These are phyloP conservation scores for Tyrophagus putrescentiae DNA, from an alignment of 1,140 invertebrate species.

Conservation along the genomic window DNA sequence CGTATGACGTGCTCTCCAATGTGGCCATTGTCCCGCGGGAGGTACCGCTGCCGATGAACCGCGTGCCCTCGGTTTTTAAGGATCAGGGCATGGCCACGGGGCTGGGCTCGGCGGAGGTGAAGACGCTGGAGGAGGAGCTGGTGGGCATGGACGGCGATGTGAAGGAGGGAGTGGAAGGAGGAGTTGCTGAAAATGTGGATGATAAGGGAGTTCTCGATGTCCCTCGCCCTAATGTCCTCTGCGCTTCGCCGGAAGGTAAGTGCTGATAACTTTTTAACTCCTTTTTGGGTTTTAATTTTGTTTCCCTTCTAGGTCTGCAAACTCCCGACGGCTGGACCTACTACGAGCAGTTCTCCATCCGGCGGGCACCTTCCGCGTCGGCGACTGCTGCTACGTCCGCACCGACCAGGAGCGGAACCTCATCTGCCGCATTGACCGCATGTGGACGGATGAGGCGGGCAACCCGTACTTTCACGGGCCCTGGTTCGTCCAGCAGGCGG, in stretches of 20 bases:
- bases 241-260: not conserved
- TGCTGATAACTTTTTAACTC: too few relatives aligned
- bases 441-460: constrained; percentile 71
- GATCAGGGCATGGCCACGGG: constrained; percentile 64
- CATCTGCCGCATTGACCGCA: constrained; percentile 81
- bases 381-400: constrained; percentile 84
- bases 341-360: constrained; percentile 83
- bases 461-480: constrained; percentile 83
- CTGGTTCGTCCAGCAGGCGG: constrained; percentile 71
- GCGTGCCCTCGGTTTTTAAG: constrained; percentile 81
- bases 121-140: constrained; percentile 19
- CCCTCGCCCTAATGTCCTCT: constrained; percentile 15
- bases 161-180: constrained; percentile 42
- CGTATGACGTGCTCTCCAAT: constrained; percentile 23
- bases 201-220: constrained; percentile 50
- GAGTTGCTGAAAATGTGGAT: constrained; percentile 42
- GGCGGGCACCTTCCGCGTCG: constrained; percentile 59
- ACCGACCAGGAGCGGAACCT: constrained; percentile 67
- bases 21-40: constrained; percentile 52
- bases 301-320: constrained; percentile 26
- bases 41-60: constrained; percentile 56
- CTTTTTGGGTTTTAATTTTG: not conserved
- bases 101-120: constrained; percentile 59
- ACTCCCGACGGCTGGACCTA: constrained; percentile 53
- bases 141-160: constrained; percentile 12